Evolutionary conservation across 2,113 vertebrate species (phyloP), one percentile per base, ranked within the genome.

Genomic region (Azemiops feae): DNA sequence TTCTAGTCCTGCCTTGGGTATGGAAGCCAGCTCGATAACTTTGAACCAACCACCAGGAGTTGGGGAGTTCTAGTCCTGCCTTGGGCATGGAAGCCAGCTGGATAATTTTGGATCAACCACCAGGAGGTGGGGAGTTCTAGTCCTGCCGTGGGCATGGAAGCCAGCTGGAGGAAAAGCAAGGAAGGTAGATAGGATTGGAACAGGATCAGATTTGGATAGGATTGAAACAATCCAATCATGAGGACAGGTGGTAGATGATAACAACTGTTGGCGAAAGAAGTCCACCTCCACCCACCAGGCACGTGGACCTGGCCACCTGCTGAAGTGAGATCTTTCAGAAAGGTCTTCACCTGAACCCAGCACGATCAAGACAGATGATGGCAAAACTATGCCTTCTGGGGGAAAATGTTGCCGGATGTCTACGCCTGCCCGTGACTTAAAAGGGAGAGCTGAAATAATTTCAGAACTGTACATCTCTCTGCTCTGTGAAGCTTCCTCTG

Each of bases 71-170:
- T 60, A 60, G 58, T 58, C 23, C 57, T 58, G 22, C 23, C 2
- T 58, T 57, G 0, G 5, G 1, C 55, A 57, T 2, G 2, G 20
- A 57, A 57, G 55, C 1, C 2, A 4, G 5, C 5, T 57, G 1
- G 20, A 22, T 57, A 6, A 57, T 22, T 57, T 8, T 57, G 22
- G 2, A 8, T 6, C 55, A 23, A 57, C 0, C 6, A 57, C 22
- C 55, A 57, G 55, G 6, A 57, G 55, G 23, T 7, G 14, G 6
- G 22, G 55, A 57, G 6, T 58, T 27, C 57, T 25, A 58, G 57
- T 64, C 10, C 58, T 64, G 10, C 58, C 58, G 4, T 64, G 27
- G 27, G 58, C 27, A 12, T 4, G 27, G 3, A 64, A 64, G 27
- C 58, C 27, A 30, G 27, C 64, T 18, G 5, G 69, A 74, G 34